These are phyloP conservation scores for Sturnira hondurensis DNA, from an alignment of 2,113 vertebrate species.

Conservation along the genomic window DNA sequence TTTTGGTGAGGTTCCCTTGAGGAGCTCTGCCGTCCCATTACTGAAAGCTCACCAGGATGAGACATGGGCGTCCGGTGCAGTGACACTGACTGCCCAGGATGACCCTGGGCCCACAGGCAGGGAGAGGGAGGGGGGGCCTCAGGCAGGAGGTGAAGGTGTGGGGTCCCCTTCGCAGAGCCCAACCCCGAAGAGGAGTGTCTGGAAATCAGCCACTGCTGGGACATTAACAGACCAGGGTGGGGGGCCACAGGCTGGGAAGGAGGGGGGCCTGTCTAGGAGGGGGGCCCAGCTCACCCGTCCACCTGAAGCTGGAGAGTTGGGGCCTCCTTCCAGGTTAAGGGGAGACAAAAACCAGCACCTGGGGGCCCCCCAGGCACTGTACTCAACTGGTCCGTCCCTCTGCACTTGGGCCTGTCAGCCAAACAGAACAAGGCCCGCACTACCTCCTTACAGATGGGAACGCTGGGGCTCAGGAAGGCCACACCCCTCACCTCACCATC, in stretches of 20 bases:
- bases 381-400: background rate
- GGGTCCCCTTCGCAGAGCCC: background rate
- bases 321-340: background rate
- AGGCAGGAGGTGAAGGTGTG: background rate
- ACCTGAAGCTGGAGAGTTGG: background rate
- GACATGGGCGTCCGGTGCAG: too few species aligned
- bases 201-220: background rate
- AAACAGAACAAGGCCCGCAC: background rate
- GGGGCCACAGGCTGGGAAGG: background rate
- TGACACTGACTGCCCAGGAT: background rate
- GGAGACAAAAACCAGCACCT: background rate
- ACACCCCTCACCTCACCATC: background rate
- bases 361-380: background rate
- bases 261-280: too few species aligned
- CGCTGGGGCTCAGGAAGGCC: background rate
- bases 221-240: background rate
- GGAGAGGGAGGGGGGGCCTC: background rate
- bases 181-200: too few species aligned
- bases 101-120: background rate
- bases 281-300: background rate
- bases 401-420: too few species aligned
- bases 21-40: background rate
- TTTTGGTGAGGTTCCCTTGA: background rate
- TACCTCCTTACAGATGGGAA: background rate
- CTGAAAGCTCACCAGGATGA: background rate